Base-by-base conservation (phyloP, 1,140 invertebrate species). In the Tetraneura akinire region DNA sequence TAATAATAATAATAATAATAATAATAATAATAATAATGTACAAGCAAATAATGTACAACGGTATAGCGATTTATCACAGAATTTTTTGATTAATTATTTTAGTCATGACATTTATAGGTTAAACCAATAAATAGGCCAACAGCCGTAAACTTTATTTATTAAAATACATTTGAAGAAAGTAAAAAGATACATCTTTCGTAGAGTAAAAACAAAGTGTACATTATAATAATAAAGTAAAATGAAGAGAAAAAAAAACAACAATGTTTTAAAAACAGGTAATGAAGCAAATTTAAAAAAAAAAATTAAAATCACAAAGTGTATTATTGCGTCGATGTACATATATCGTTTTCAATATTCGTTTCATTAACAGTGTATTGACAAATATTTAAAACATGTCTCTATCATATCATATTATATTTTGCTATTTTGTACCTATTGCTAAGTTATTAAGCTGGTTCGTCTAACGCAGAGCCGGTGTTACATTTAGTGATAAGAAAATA, bases 1-100 rank as follows among this genome's bases (percentile, higher is more conserved):
- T n/a, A n/a, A n/a, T n/a, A n/a, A n/a, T n/a, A n/a, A n/a, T n/a
- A 18, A 71, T 70, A 42, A 37, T 68, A 68, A 68, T 68, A 37
- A 29, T 71, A 18, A 71, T 70, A 42, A 37, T 68, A 68, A 68
- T 68, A 37, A 29, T 71, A 73, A 37, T 21, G 42, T 78, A 78
- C 74, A 78, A 21, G 37, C 26, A 78, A 78, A 78, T 78, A 55
- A 74, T 78, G 37, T 57, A 62, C 74, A 78, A 62, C n/a, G n/a
- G 55, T 66, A 60, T 55, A 45, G 51, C 53, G 10, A 62, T 60
- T 78, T 78, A 78, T 78, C 74, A 78, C 74, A 78, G 74, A 60
- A 78, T 60, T 55, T n/a, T 78, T 78, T 78, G 74, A 78, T 78
- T 78, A 78, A 78, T 78, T 78, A 45, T 78, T 45, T 60, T 62